Conservation (phyloP, 2,888 invertebrate species). For the Argyresthia albistria region DNA sequence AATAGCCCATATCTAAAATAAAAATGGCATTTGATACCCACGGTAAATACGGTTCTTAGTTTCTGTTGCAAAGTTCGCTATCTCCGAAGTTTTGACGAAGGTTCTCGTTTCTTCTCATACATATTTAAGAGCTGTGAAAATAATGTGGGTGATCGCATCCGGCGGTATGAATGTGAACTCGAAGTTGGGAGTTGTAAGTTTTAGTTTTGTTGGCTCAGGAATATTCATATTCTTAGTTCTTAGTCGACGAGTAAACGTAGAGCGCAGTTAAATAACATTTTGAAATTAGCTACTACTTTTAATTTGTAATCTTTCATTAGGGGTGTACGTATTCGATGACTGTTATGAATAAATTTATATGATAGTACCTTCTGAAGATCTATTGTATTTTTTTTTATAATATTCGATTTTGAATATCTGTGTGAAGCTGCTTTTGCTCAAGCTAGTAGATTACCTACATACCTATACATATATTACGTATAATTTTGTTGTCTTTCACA, state of each 20-base stretch:
- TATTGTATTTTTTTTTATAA: too few species aligned
- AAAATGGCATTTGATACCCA: too few species aligned
- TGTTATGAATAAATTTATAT: too few species aligned
- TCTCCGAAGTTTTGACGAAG: slow-evolving; percentile 25
- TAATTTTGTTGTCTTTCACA: slow-evolving; percentile 30
- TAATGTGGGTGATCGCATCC: slow-evolving; percentile 26
- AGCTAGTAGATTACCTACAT: too few species aligned
- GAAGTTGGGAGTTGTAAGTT: slow-evolving; percentile 5
- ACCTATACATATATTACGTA: slow-evolving; percentile 18
- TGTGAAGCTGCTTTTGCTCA: too few species aligned
- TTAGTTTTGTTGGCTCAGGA: too few species aligned
- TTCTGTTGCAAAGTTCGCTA: slow-evolving; percentile 20
- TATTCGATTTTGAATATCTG: too few species aligned
- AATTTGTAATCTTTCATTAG: too few species aligned
- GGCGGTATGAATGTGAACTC: slow-evolving; percentile 9
- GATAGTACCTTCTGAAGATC: too few species aligned
- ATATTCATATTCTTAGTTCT: too few species aligned
- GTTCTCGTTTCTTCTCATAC: slow-evolving; percentile 29
- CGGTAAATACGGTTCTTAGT: slow-evolving; percentile 21
- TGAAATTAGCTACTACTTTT: neutral
- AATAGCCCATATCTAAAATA: too few species aligned
- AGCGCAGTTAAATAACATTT: neutral
- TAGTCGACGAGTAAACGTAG: neutral
- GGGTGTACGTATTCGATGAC: too few species aligned
- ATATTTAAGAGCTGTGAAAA: slow-evolving; percentile 38